Evolutionary conservation across 2,797 vertebrate species (phyloP), one percentile per base, ranked within the genome.

Genomic region (Chromobotia macracanthus): DNA sequence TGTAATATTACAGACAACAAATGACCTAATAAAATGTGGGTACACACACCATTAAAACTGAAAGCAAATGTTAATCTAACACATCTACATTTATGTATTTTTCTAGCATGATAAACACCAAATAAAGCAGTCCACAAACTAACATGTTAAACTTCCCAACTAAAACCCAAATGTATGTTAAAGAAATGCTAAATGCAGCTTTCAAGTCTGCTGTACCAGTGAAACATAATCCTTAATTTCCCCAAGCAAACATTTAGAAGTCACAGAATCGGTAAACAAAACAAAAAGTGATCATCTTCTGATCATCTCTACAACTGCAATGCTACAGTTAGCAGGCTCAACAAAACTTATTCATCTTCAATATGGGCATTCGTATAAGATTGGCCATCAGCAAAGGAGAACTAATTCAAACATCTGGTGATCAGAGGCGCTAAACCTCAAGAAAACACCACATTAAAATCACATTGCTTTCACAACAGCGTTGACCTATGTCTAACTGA

Each of bases 221-320:
- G 8, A 41, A 18, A 64, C 41, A 55, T 16, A 10, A 70, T 64
- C 69, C 69, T 80, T 80, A 64, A 61, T 71, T 21, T 66, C 55
- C 28, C 16, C 63, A 63, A n/a, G 38, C 38, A n/a, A 48, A 48
- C 28, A 38, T 15, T 51, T 61, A 31, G 6, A 38, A 38, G 7
- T 38, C 46, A 48, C 25, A 28, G 19, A 46, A 19, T 35, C 1
- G 5, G 38, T 66, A 79, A 75, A 72, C 41, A 38, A 38, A 38
- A 38, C 8, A 48, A 56, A 64, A 67, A 19, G 2, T 31, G 31
- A 31, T 31, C 31, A 38, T 38, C 35, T 11, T 10, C 41, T 44
- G 41, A 2, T 44, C 16, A 69, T 41, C 28, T n/a, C 1, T 55
- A 21, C 41, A 44, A 10, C 41, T 44, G 41, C 9, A 44, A 21